A percentile compares a stretch with the other conserved stretches of the same genome.
phyloP scores from a whole-genome alignment of 2,888 invertebrate species.

The Protonemura montana region DNA sequence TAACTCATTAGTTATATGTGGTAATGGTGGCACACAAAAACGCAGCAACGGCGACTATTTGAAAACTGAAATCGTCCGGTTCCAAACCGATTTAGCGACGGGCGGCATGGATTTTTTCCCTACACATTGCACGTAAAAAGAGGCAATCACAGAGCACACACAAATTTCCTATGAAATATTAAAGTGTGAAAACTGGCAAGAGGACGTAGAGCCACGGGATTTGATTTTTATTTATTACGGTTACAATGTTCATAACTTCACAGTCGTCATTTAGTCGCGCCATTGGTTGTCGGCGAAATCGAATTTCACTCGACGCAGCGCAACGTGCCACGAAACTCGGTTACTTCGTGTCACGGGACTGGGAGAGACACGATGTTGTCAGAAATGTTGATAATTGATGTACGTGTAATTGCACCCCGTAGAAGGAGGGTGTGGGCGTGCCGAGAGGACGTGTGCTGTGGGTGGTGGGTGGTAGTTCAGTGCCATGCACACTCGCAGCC shows the following conservation, averaged over 20 bases:
- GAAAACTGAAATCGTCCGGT: not conserved
- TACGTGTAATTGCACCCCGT: not conserved
- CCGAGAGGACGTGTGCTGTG: not conserved
- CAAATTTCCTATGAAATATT: not conserved
- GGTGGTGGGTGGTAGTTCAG: not conserved
- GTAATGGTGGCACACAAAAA: not conserved
- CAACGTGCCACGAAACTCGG: not conserved
- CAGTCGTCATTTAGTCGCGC: not conserved
- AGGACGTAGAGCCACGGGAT: not conserved
- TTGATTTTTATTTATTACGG: not conserved
- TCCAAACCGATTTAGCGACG: not conserved
- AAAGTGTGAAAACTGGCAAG: not conserved
- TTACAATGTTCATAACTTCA: not conserved
- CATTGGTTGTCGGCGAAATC: not conserved
- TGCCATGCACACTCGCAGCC: not conserved
- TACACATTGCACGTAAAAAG: not conserved
- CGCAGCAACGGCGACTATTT: not conserved
- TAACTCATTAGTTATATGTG: not conserved
- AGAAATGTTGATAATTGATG: not conserved
- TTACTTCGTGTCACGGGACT: conserved; percentile 1
- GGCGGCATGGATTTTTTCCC: not conserved
- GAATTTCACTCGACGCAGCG: not conserved
- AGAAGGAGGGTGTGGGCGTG: not conserved
- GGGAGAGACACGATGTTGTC: not conserved
- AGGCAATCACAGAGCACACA: not conserved